Evolutionary conservation across 2,113 vertebrate genomes (phyloP).

Genomic region (Anarhynchus alexandrinus): DNA sequence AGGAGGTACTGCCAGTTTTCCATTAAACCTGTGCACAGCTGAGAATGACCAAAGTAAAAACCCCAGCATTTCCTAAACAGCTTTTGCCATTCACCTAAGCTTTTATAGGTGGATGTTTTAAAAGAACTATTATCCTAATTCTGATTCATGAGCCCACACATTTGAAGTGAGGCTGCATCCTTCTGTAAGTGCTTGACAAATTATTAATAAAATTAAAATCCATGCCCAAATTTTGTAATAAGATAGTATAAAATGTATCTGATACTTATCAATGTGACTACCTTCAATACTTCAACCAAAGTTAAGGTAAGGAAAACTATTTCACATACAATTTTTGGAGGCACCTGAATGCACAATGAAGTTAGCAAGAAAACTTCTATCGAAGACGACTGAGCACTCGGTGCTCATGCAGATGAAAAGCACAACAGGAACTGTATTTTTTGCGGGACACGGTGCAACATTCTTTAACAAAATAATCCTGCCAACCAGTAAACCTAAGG

Average conservation of each 20-base stretch:
- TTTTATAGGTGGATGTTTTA: not conserved
- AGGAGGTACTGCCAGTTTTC: not conserved
- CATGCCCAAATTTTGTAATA: not conserved
- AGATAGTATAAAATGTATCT: not conserved
- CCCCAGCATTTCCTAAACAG: not conserved
- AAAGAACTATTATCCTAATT: not conserved
- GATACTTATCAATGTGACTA: not conserved
- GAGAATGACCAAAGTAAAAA: not conserved
- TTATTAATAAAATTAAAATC: not conserved
- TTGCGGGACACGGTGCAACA: not conserved
- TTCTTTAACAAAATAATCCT: not conserved
- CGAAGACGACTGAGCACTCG: not conserved
- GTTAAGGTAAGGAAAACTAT: not conserved
- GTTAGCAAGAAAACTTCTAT: not conserved
- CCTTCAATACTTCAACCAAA: not conserved
- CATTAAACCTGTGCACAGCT: not conserved
- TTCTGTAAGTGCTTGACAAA: not conserved
- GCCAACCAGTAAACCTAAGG: not conserved
- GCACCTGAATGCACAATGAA: not conserved
- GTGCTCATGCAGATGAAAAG: not conserved
- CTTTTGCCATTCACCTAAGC: not conserved
- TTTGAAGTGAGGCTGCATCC: not conserved
- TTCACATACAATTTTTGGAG: not conserved
- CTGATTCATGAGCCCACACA: not conserved
- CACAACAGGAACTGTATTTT: not conserved